phyloP scores from a whole-genome alignment of 2,113 vertebrate genomes.

The Poecilia latipinna region DNA sequence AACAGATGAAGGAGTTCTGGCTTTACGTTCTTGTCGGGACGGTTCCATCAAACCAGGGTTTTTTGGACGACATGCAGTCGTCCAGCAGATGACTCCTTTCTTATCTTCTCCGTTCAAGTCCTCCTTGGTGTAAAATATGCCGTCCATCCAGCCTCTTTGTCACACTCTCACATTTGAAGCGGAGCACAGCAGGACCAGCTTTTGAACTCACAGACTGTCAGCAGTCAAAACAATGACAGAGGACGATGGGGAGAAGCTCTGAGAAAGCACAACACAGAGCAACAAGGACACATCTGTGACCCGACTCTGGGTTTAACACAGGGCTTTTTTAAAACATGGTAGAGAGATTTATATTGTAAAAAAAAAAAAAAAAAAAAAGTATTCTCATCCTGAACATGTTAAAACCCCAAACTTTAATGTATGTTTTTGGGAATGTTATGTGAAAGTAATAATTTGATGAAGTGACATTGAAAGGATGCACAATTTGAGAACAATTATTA shows the following conservation, averaged over 20 bases:
- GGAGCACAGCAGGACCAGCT: background rate
- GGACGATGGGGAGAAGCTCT: background rate
- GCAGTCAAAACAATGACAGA: conserved; percentile 1
- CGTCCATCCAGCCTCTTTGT: background rate
- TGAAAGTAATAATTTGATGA: background rate
- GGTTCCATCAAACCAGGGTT: background rate
- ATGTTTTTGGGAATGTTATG: background rate
- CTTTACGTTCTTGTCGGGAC: background rate
- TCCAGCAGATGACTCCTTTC: background rate
- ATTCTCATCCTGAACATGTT: background rate
- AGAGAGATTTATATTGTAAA: background rate
- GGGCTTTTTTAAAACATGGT: background rate
- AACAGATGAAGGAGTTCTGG: background rate
- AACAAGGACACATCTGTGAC: background rate
- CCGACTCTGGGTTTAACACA: background rate
- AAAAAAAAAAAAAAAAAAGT: background rate
- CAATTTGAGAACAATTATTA: too few species aligned
- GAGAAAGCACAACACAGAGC: background rate
- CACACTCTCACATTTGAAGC: background rate
- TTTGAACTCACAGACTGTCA: background rate
- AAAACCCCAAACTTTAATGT: background rate
- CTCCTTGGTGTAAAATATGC: background rate
- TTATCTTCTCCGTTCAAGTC: background rate
- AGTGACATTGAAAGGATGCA: too few species aligned
- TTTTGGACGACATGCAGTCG: background rate